Evolutionary conservation across 2,797 vertebrate species (phyloP).

Genomic region (Atherinosoma microstoma): DNA sequence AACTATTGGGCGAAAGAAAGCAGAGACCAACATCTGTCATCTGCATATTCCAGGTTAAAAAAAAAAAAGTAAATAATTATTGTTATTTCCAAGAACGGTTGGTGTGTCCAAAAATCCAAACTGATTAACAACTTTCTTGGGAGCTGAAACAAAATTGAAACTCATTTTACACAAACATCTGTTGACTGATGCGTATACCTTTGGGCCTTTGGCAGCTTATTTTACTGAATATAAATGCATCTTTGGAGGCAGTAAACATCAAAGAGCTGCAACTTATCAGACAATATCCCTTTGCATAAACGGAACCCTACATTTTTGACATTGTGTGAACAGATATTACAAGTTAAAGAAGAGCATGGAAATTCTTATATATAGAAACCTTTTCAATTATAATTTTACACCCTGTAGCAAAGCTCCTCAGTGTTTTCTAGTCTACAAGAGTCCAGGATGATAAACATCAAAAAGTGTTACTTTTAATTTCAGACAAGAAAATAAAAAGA

Average conservation of each 20-base stretch:
- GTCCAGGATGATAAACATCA: neutral
- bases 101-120: constrained; percentile 48
- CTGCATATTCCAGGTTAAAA: constrained; percentile 55
- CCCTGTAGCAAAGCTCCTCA: neutral
- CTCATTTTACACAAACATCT: constrained; percentile 65
- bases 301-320: constrained; percentile 29
- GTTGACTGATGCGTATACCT: constrained; percentile 44
- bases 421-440: neutral
- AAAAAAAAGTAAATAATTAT: constrained; percentile 72
- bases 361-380: neutral
- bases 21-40: constrained; percentile 26
- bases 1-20: constrained; percentile 18
- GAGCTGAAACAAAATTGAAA: constrained; percentile 55
- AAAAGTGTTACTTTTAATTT: neutral
- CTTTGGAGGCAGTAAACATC: constrained; percentile 35
- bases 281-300: constrained; percentile 36
- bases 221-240: constrained; percentile 63
- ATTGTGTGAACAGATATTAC: constrained; percentile 8
- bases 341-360: neutral
- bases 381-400: neutral
- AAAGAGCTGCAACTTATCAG: constrained; percentile 49
- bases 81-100: constrained; percentile 48
- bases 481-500: neutral
- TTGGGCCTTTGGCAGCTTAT: constrained; percentile 51
- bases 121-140: constrained; percentile 66